phyloP scores from a whole-genome alignment of 2,888 invertebrate species.

The Congeria kusceri region DNA sequence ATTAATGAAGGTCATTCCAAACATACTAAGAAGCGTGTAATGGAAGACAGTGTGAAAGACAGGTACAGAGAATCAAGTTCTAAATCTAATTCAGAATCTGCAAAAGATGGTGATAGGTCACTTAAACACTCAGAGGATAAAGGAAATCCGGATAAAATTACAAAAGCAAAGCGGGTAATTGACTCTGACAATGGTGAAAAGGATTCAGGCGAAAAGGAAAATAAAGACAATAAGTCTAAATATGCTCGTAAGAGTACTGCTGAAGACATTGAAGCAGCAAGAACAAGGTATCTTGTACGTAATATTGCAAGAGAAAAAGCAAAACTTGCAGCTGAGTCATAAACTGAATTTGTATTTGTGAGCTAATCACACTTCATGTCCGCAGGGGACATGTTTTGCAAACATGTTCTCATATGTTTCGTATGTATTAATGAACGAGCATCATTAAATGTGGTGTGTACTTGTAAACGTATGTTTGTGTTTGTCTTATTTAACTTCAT shows the following conservation, averaged over 20 bases:
- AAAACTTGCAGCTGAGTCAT: neutral
- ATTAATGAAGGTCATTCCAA: slow-evolving; percentile 11
- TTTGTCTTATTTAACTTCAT: too few relatives aligned
- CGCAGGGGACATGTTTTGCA: too few relatives aligned
- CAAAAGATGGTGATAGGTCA: neutral
- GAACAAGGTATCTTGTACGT: slow-evolving; percentile 72
- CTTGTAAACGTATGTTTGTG: too few relatives aligned
- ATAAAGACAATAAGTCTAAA: slow-evolving; percentile 48
- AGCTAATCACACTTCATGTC: too few relatives aligned
- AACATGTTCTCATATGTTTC: too few relatives aligned
- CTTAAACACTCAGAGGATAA: neutral
- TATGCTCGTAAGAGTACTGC: slow-evolving; percentile 72
- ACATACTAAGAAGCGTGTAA: neutral
- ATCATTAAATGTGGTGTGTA: too few relatives aligned
- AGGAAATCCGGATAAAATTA: neutral
- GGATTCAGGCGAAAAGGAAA: slow-evolving; percentile 16
- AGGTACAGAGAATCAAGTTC: neutral
- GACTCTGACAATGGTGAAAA: slow-evolving; percentile 25
- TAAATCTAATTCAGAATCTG: neutral
- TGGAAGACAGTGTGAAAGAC: neutral
- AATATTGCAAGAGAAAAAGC: slow-evolving; percentile 64
- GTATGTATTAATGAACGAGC: too few relatives aligned
- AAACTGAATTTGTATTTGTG: too few relatives aligned
- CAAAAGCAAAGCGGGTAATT: slow-evolving; percentile 15
- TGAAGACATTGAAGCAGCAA: slow-evolving; percentile 68